phyloP scores from a whole-genome alignment of 1,140 invertebrate genomes.

The Polypedilum vanderplanki region DNA sequence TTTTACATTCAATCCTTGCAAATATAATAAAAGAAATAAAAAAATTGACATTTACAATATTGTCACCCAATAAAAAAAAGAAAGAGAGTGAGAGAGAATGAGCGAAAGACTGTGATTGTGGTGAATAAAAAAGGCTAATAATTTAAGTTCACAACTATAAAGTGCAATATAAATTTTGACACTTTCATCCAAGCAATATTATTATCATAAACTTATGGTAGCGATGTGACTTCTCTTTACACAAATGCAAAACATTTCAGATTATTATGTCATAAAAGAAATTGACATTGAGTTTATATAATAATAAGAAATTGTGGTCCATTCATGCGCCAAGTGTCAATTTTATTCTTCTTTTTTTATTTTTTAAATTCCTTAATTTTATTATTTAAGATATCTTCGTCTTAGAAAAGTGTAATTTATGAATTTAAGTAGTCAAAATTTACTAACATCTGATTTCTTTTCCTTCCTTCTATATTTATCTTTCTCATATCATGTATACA shows the following conservation, averaged over 20 bases:
- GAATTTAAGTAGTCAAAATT: not conserved
- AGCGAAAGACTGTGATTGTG: not conserved
- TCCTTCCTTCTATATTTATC: not conserved
- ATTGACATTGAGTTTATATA: constrained; percentile 14
- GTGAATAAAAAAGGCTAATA: not conserved
- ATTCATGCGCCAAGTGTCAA: constrained; percentile 10
- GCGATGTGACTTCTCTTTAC: not conserved
- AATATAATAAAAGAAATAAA: constrained; percentile 15
- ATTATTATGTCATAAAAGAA: not conserved
- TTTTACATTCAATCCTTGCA: constrained; percentile 18
- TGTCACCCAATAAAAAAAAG: constrained; percentile 9
- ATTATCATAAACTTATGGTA: constrained; percentile 19
- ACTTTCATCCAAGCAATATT: constrained; percentile 13
- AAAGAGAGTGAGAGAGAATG: not conserved
- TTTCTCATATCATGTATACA: not conserved
- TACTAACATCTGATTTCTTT: not conserved
- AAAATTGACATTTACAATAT: constrained; percentile 16
- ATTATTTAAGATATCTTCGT: not conserved
- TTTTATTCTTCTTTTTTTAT: not conserved
- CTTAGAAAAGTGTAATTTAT: too few species aligned
- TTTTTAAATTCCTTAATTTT: not conserved
- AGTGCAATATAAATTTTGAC: constrained; percentile 19
- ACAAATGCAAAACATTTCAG: not conserved
- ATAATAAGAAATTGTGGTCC: constrained; percentile 18
- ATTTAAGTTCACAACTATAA: constrained; percentile 14